A percentile compares a stretch with the other conserved stretches of the same genome.
Evolutionary conservation across 1,140 invertebrate genomes (phyloP).

Genomic region (Solenopsis fugax): DNA sequence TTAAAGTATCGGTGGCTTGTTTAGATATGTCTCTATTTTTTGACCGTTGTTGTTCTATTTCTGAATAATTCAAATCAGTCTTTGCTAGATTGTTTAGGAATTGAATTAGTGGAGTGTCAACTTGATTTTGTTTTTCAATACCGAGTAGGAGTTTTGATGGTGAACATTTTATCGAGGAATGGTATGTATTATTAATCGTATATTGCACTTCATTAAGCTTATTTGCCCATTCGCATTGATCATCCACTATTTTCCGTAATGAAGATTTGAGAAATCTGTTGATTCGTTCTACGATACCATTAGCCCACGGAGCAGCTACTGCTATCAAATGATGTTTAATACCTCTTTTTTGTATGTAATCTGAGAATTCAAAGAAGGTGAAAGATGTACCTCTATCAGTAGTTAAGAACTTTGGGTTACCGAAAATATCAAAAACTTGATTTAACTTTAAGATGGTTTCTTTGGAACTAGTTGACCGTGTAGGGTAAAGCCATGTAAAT

Average conservation of each 20-base stretch:
- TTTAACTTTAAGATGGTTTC: background rate
- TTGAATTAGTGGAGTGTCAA: too few relatives aligned
- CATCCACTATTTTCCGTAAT: background rate
- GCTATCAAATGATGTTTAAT: background rate
- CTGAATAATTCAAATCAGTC: too few relatives aligned
- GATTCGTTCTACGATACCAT: background rate
- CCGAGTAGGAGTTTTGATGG: too few relatives aligned
- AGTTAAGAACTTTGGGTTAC: background rate
- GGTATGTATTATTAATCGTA: background rate
- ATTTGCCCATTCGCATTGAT: background rate
- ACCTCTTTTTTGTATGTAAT: background rate
- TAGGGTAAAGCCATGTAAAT: background rate
- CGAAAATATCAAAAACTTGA: background rate
- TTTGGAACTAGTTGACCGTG: background rate
- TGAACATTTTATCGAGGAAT: background rate
- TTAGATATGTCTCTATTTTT: too few relatives aligned
- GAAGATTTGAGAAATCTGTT: background rate
- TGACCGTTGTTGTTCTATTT: too few relatives aligned
- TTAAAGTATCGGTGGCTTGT: background rate
- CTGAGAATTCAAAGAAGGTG: background rate
- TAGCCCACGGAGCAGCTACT: background rate
- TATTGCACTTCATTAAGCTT: background rate
- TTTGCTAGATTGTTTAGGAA: background rate
- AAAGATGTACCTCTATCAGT: background rate
- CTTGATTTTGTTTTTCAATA: too few relatives aligned